Evolutionary conservation across 30 jellyfish, hydroid and myxozoan genomes (phyloP), one percentile per base, ranked within the genome.

Genomic region (Rhopilema esculentum): DNA sequence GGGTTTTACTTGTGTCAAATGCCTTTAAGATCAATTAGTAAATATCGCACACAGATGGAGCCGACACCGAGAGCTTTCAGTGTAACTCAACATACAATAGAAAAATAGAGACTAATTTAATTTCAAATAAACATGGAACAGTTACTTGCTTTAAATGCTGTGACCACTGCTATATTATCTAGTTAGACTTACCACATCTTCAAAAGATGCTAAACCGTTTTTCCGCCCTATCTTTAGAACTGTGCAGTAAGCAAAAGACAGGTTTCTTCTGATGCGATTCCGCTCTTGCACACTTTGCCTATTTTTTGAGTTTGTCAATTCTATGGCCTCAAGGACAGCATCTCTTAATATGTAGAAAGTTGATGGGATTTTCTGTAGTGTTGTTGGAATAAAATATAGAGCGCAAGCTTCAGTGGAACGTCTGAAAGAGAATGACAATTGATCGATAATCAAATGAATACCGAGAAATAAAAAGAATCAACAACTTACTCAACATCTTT

Each of bases 321-420:
- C 25, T 27, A 85, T 74, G 28, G 40, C 83, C 0, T 27, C 0
- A 0, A 52, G 52, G 19, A 74, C 49, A 8, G 81, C 82, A 27
- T 61, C 67, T 25, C 23, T 85, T 65, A 85, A 33, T 1, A 16
- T 27, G 6, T 25, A 22, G 51, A 72, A 85, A 18, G 51, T 72
- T 1, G 28, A 81, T n/a, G 85, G 88, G 22, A 85, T 51, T 22
- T 57, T 73, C 21, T 72, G 88, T 9, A 85, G 67, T 30, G 93
- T 85, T 57, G 93, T 61, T 24, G 93, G 93, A 7, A 85, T 73
- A 66, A 85, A 85, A 74, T 85, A 85, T 78, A 85, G 63, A 1
- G 75, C 77, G 67, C 88, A 70, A 63, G 40, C 73, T 52, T 85
- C 88, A 25, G 69, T 69, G 1, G 83, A 27, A 53, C 84, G 76